A percentile compares a stretch with the other conserved stretches of the same genome.
Conservation (phyloP, 2,888 invertebrate species). For the Macroteleia sp. region DNA sequence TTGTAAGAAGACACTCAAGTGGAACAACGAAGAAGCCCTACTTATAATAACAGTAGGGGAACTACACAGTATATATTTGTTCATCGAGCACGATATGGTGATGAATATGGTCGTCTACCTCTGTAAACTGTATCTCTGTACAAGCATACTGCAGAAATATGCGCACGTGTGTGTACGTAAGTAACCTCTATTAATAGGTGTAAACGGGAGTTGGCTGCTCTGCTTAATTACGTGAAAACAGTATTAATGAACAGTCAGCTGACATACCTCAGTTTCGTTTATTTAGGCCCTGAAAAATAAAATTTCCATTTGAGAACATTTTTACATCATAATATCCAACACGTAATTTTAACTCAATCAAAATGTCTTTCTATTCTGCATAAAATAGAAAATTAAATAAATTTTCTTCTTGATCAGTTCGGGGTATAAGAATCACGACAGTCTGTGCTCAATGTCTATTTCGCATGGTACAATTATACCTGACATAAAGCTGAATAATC, state of each 20-base stretch:
- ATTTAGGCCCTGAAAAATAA: too few species aligned
- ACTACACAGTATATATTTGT: conserved; percentile 48
- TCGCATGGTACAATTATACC: too few species aligned
- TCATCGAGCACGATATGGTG: conserved; percentile 55
- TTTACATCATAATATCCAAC: too few species aligned
- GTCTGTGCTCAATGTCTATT: too few species aligned
- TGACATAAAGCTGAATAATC: too few species aligned
- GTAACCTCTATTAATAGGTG: conserved; percentile 66
- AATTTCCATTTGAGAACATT: too few species aligned
- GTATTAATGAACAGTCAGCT: conserved; percentile 70
- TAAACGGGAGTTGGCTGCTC: conserved; percentile 59
- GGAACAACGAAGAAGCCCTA: conserved; percentile 41
- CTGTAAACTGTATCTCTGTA: conserved; percentile 38
- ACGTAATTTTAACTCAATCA: too few species aligned
- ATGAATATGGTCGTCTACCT: conserved; percentile 60
- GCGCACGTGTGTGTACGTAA: conserved; percentile 32
- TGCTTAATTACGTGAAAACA: conserved; percentile 74
- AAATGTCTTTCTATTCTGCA: too few species aligned
- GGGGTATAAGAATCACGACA: too few species aligned
- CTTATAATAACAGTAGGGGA: conserved; percentile 48
- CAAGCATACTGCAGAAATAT: too few species aligned
- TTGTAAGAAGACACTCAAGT: conserved; percentile 29
- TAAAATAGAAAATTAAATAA: too few species aligned
- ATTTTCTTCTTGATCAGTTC: too few species aligned
- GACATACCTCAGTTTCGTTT: conserved; percentile 10